Conservation (phyloP, 2,797 vertebrate genomes). For the Enoplosus armatus region DNA sequence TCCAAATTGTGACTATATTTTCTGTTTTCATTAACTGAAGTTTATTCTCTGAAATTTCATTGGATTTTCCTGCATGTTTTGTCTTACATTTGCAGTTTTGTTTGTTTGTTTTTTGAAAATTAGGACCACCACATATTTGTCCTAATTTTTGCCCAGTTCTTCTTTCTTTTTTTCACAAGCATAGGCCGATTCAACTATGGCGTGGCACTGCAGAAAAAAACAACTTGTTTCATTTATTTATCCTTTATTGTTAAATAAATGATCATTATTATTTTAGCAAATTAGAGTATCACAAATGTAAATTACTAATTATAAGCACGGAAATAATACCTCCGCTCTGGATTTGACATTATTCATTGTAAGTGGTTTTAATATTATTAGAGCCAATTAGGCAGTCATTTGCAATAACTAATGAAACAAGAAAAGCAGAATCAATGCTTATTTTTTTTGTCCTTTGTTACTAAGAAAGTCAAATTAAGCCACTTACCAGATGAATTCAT, state of each 20-base stretch:
- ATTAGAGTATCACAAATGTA: not conserved
- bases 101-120: no score
- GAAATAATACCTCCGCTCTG: not conserved
- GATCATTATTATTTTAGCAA: not conserved
- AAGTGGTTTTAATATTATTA: not conserved
- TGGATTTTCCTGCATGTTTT: not conserved
- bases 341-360: not conserved
- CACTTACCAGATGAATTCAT: slow-evolving; percentile 1
- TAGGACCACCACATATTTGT: no score
- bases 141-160: not conserved
- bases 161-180: not conserved
- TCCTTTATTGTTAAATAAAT: not conserved
- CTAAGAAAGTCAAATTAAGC: not conserved
- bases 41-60: not conserved
- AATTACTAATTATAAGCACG: not conserved
- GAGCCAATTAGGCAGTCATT: slow-evolving; percentile 9
- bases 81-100: not conserved
- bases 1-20: not conserved
- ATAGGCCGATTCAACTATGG: not conserved
- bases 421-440: not conserved
- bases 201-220: not conserved
- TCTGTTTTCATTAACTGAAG: not conserved
- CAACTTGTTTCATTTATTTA: not conserved
- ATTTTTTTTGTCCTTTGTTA: not conserved
- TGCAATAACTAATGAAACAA: not conserved